phyloP scores from a whole-genome alignment of 2,113 vertebrate species.

The Lucifuga dentata region DNA sequence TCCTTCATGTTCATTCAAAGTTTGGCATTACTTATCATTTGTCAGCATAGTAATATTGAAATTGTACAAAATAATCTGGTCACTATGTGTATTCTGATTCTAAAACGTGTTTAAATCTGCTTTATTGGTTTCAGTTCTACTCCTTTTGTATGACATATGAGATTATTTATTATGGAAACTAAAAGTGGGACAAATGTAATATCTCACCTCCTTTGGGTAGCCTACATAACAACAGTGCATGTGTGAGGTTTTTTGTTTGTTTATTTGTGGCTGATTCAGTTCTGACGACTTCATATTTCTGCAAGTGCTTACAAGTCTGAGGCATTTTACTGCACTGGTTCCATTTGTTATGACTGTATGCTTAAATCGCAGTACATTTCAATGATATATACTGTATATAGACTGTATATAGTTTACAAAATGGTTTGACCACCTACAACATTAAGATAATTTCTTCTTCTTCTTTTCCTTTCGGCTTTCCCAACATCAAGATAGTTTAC shows the following conservation, averaged over 20 bases:
- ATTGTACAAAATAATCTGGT: no score
- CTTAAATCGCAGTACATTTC: no score
- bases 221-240: constrained; percentile 8
- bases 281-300: neutral
- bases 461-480: no score
- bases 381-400: no score
- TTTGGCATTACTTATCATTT: neutral
- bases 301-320: no score
- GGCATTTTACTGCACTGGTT: no score
- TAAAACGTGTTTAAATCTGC: constrained; percentile 11
- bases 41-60: no score
- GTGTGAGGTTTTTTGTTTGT: constrained; percentile 15
- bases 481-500: no score
- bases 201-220: constrained; percentile 10
- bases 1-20: neutral
- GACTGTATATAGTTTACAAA: no score
- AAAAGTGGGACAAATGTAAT: constrained; percentile 33
- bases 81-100: neutral
- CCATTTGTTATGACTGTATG: no score
- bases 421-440: no score
- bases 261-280: constrained; percentile 27
- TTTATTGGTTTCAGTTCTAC: neutral
- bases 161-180: constrained; percentile 29
- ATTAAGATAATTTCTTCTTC: no score
- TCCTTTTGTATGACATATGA: constrained; percentile 35